These are phyloP conservation scores for Aurelia sp. DNA, from an alignment of 30 jellyfish, hydroid and myxozoan species.

Conservation along the genomic window DNA sequence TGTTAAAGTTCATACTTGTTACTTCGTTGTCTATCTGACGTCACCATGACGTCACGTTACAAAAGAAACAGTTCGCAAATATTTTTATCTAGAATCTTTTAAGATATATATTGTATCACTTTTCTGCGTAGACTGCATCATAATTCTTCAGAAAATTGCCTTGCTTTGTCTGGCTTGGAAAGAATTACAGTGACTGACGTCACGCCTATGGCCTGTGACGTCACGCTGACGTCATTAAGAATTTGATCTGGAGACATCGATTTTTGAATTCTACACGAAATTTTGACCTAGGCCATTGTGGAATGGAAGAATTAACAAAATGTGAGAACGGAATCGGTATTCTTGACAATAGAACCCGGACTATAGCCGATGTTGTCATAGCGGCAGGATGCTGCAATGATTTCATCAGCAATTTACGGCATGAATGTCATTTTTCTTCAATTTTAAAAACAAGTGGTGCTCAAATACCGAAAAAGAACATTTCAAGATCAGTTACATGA, in stretches of 20 bases:
- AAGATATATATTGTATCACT: too few relatives aligned
- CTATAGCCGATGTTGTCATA: too few relatives aligned
- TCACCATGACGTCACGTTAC: not conserved
- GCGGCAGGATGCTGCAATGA: too few relatives aligned
- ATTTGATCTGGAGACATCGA: not conserved
- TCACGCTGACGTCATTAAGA: slow-evolving; percentile 5
- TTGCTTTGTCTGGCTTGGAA: not conserved
- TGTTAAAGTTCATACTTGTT: not conserved
- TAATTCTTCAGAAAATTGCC: not conserved
- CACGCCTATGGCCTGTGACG: not conserved
- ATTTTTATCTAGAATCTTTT: not conserved
- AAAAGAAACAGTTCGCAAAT: not conserved
- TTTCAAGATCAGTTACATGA: too few relatives aligned
- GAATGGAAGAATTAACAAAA: not conserved
- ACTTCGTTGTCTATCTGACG: slow-evolving; percentile 1
- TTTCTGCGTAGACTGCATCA: not conserved
- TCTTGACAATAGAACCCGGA: not conserved
- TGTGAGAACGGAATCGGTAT: slow-evolving; percentile 4
- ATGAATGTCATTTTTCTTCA: too few relatives aligned
- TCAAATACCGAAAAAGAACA: too few relatives aligned
- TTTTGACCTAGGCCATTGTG: not conserved
- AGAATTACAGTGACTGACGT: not conserved
- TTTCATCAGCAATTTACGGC: too few relatives aligned
- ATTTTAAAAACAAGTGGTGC: too few relatives aligned
- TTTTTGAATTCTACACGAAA: too few relatives aligned